Evolutionary conservation across 2,888 invertebrate species (phyloP), one percentile per base, ranked within the genome.

Genomic region (Andrena haemorrhoa): DNA sequence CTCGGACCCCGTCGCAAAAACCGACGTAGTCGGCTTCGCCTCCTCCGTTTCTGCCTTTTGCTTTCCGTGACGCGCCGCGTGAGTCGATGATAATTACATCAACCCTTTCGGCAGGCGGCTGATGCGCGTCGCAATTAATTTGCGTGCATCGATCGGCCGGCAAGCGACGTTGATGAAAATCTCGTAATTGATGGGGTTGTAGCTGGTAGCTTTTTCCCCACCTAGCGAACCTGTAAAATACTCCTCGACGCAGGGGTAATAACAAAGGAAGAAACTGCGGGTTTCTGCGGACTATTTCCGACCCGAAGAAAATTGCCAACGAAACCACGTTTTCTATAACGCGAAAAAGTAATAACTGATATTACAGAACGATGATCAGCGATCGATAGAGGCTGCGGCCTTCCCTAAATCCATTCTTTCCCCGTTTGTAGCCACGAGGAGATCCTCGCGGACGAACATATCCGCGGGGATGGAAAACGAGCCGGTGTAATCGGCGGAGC

Each of bases 41-140:
- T n/a, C 6, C 31, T 60, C 63, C 64, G 66, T 72, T 58, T 75
- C 47, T 51, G 72, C 53, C 65, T 73, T 80, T 58, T 29, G 66
- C 58, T 75, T 61, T 58, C 33, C 69, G 66, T 29, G 29, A 76
- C 63, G 51, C 41, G 41, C 58, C 76, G 74, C 71, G 80, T 58
- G 75, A 73, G 56, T 65, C 78, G 64, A 85, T 86, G 89, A 90
- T 91, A 89, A 91, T 91, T 90, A 89, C 84, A 85, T 90, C 87
- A 89, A 73, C 71, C 41, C 35, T 70, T 60, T 71, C 47, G 51
- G 53, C 56, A 3, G 70, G 8, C 41, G 12, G 29, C 20, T 16
- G 58, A 20, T 29, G 26, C 29, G 20, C 41, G 41, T 70, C 56
- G 56, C 23, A 8, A 56, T 23, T 23, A 49, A 71, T 33, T 61